These are phyloP conservation scores for Phocoena phocoena DNA, from an alignment of 2,113 vertebrate genomes.

Conservation along the genomic window DNA sequence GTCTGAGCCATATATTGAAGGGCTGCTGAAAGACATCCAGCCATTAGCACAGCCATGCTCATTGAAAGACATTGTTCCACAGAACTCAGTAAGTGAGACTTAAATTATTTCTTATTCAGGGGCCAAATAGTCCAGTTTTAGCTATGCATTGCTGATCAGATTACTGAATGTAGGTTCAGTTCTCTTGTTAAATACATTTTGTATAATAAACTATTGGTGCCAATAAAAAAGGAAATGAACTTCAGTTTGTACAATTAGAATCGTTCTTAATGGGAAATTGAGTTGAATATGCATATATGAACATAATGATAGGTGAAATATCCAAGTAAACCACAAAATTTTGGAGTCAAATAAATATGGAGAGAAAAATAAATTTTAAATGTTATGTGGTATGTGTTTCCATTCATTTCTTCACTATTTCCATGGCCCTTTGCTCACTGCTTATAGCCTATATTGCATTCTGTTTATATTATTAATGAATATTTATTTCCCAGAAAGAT, in stretches of 20 bases:
- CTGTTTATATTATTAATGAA: neutral
- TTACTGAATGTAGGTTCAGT: neutral
- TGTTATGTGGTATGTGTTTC: neutral
- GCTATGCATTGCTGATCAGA: neutral
- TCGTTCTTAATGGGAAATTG: conserved; percentile 20
- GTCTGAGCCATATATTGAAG: conserved; percentile 69
- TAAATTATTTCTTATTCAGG: neutral
- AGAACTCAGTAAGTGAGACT: conserved; percentile 86
- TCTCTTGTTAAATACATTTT: conserved; percentile 14
- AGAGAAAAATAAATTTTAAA: neutral
- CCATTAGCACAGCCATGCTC: conserved; percentile 91
- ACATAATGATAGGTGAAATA: neutral
- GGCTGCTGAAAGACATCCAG: conserved; percentile 80
- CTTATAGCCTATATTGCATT: neutral
- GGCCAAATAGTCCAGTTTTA: neutral
- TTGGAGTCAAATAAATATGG: neutral
- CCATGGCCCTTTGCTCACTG: neutral
- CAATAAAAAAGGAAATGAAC: neutral
- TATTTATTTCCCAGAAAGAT: neutral
- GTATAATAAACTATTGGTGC: neutral
- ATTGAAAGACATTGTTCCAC: conserved; percentile 92
- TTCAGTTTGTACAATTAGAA: conserved; percentile 1
- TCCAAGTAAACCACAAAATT: conserved; percentile 1
- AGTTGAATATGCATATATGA: neutral
- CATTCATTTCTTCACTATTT: neutral